Conservation (phyloP, 2,888 invertebrate species). For the Archips xylosteana region DNA sequence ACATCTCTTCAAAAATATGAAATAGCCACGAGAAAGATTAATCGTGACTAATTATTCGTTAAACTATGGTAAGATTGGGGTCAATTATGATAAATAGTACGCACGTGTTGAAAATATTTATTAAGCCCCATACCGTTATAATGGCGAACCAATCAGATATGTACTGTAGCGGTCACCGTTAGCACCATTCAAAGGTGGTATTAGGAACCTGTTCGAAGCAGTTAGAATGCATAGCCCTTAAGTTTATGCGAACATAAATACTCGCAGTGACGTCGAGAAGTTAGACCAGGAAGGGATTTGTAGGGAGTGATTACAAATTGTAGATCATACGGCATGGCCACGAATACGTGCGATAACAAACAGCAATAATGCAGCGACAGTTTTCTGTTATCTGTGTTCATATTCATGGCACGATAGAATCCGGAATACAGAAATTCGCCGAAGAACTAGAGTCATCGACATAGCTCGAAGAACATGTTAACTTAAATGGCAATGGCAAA, state of each 20-base stretch:
- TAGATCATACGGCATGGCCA: neutral
- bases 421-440: no score
- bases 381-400: no score
- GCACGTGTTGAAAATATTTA: constrained; percentile 44
- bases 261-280: no score
- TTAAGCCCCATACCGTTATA: constrained; percentile 42
- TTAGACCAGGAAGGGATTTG: constrained; percentile 22
- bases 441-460: no score
- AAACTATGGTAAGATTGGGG: constrained; percentile 24
- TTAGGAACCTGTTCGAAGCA: constrained; percentile 37
- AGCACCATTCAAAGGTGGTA: constrained; percentile 29
- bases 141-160: constrained; percentile 37
- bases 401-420: no score
- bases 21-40: constrained; percentile 11
- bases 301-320: constrained; percentile 23
- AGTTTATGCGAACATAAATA: constrained; percentile 18
- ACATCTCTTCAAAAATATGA: constrained; percentile 3
- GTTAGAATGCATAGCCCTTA: constrained; percentile 35
- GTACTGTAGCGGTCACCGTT: constrained; percentile 35
- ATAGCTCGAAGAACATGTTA: no score
- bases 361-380: no score
- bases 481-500: no score
- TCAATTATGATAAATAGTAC: constrained; percentile 40
- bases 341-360: no score
- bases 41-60: constrained; percentile 36